A percentile compares a stretch with the other conserved stretches of the same genome.
phyloP scores from a whole-genome alignment of 1,140 invertebrate genomes.

The Atta texana region DNA sequence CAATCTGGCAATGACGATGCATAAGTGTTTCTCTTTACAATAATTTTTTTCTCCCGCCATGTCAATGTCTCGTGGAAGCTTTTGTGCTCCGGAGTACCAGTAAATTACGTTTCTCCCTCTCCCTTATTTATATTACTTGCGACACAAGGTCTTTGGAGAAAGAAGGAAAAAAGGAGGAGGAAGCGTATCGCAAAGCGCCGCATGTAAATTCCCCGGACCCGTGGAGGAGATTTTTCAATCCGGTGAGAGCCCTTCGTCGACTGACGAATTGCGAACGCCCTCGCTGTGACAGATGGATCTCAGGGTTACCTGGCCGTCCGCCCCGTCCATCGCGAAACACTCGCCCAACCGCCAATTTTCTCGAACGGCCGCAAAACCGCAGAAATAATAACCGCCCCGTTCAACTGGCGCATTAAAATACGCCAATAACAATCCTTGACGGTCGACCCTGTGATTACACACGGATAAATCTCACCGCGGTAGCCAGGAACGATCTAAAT shows the following conservation, averaged over 20 bases:
- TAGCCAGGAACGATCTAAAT: slow-evolving; percentile 75
- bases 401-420: slow-evolving; percentile 80
- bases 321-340: slow-evolving; percentile 65
- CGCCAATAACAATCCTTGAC: slow-evolving; percentile 81
- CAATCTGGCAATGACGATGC: slow-evolving; percentile 11
- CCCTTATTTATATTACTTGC: slow-evolving; percentile 46
- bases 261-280: slow-evolving; percentile 77
- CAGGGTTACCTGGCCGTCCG: slow-evolving; percentile 73
- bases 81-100: slow-evolving; percentile 16
- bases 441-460: slow-evolving; percentile 80
- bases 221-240: slow-evolving; percentile 72
- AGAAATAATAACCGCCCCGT: slow-evolving; percentile 81
- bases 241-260: slow-evolving; percentile 56
- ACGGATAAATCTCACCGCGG: slow-evolving; percentile 81
- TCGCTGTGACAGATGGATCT: slow-evolving; percentile 81
- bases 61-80: slow-evolving; percentile 10
- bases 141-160: slow-evolving; percentile 14
- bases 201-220: slow-evolving; percentile 66
- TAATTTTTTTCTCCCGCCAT: slow-evolving; percentile 1
- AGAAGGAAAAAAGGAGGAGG: too few relatives aligned
- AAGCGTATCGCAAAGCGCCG: slow-evolving; percentile 36
- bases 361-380: slow-evolving; percentile 82
- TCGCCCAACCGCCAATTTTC: slow-evolving; percentile 81
- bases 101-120: slow-evolving; percentile 28
- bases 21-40: background rate